These are phyloP conservation scores for Bombus pascuorum DNA, from an alignment of 1,140 invertebrate genomes.

Conservation along the genomic window DNA sequence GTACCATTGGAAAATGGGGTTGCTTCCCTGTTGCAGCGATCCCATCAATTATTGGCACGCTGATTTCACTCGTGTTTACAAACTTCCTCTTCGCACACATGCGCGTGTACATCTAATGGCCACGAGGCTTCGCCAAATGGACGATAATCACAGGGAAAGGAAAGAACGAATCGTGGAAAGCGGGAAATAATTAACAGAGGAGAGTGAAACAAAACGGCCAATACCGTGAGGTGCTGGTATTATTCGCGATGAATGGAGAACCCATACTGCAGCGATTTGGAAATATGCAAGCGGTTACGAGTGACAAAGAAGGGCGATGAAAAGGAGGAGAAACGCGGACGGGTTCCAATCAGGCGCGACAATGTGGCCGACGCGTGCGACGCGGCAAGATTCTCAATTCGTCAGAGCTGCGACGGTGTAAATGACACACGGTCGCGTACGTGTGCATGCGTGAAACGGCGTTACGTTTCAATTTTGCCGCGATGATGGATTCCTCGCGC, in stretches of 20 bases:
- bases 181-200: slow-evolving; percentile 20
- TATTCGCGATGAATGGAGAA: neutral
- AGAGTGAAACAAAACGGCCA: neutral
- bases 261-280: slow-evolving; percentile 3
- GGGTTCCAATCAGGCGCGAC: slow-evolving; percentile 54
- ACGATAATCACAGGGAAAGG: too few species aligned
- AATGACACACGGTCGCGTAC: neutral
- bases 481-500: slow-evolving; percentile 66
- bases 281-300: neutral
- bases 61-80: too few species aligned
- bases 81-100: too few species aligned
- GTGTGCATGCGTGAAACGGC: slow-evolving; percentile 53
- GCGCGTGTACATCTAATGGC: too few species aligned
- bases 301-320: slow-evolving; percentile 2
- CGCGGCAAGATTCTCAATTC: slow-evolving; percentile 47
- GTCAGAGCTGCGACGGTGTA: slow-evolving; percentile 36
- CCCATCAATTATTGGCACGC: too few species aligned
- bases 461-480: slow-evolving; percentile 74
- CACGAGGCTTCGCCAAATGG: too few species aligned
- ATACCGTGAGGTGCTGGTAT: neutral
- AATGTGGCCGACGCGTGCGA: slow-evolving; percentile 35
- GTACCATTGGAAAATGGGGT: too few species aligned
- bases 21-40: too few species aligned
- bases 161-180: neutral
- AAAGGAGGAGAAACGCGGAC: slow-evolving; percentile 29